A percentile compares a stretch with the other conserved stretches of the same genome.
Evolutionary conservation across 1,140 invertebrate species (phyloP).

Genomic region (Tyrophagus putrescentiae): DNA sequence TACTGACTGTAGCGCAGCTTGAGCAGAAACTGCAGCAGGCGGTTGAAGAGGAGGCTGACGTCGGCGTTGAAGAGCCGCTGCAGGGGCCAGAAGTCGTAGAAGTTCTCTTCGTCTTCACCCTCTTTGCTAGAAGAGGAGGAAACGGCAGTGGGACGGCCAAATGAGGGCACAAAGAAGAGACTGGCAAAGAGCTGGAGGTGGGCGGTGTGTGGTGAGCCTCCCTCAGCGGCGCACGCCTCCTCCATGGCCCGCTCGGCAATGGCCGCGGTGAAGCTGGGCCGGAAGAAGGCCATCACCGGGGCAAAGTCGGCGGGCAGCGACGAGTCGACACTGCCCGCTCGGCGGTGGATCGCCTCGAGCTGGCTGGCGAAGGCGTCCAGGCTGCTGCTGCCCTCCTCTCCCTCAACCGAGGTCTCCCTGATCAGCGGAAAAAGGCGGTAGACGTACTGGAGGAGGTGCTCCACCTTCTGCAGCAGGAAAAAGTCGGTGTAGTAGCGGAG

Average conservation of each 20-base stretch:
- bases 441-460: neutral
- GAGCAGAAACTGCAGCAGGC: neutral
- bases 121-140: neutral
- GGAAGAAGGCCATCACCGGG: neutral
- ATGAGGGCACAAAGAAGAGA: neutral
- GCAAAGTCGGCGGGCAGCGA: neutral
- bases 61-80: neutral
- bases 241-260: neutral
- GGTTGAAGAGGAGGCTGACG: neutral
- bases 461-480: neutral
- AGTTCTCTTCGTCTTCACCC: neutral
- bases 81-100: constrained; percentile 7
- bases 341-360: neutral
- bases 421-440: constrained; percentile 13
- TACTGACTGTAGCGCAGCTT: neutral
- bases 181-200: neutral
- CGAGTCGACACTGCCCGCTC: neutral
- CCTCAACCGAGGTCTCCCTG: neutral
- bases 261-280: neutral
- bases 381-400: too few relatives aligned
- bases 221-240: neutral
- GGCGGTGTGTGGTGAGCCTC: neutral
- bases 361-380: neutral
- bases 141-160: neutral
- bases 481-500: constrained; percentile 9